phyloP scores from a whole-genome alignment of 2,888 invertebrate genomes.

The Phaonia tiefii region DNA sequence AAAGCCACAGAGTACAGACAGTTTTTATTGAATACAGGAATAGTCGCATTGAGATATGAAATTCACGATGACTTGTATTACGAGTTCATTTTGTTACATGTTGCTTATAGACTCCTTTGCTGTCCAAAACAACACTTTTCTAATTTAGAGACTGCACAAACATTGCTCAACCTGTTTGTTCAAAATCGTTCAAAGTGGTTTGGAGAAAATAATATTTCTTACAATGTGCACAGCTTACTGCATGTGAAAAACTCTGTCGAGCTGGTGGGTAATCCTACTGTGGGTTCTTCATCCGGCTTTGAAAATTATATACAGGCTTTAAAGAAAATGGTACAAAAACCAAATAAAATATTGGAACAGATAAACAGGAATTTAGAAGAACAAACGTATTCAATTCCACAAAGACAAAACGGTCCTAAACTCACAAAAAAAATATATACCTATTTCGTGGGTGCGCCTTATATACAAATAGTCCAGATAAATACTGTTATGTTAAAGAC shows the following conservation, averaged over 20 bases:
- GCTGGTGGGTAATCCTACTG: neutral
- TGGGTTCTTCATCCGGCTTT: neutral
- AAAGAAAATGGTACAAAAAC: neutral
- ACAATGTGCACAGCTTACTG: neutral
- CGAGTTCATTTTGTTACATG: too few species aligned
- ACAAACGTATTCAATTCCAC: neutral
- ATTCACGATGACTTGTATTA: constrained; percentile 43
- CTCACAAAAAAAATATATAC: constrained; percentile 1
- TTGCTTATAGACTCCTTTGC: too few species aligned
- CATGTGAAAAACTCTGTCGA: neutral
- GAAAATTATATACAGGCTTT: neutral
- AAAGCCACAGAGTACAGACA: constrained; percentile 62
- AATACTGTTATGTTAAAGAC: neutral
- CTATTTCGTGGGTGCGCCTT: constrained; percentile 1
- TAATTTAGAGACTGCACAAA: neutral
- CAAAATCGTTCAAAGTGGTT: neutral
- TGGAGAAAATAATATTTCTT: constrained; percentile 6
- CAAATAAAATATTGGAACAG: neutral
- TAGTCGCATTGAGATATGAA: constrained; percentile 35
- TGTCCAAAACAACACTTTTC: constrained; percentile 13
- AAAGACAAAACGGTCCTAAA: neutral
- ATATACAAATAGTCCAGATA: neutral
- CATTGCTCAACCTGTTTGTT: constrained; percentile 6
- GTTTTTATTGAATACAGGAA: constrained; percentile 58
- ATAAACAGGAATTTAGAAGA: neutral